A percentile compares a stretch with the other conserved stretches of the same genome.
Evolutionary conservation across 1,140 invertebrate species (phyloP).

Genomic region (Zaprionus ghesquierei): DNA sequence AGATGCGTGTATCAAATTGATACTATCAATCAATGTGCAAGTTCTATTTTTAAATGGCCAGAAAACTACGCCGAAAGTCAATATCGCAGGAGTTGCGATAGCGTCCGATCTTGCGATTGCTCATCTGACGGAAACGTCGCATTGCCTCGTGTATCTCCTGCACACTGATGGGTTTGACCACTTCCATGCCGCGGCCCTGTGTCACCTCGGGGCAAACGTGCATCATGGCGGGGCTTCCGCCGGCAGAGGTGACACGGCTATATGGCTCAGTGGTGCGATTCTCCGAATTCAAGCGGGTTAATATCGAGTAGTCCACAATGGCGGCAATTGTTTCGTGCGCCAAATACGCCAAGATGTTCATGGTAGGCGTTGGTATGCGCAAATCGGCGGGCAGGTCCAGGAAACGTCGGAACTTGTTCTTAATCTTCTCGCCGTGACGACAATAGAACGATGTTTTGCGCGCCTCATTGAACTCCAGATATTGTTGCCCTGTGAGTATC

Average conservation of each 20-base stretch:
- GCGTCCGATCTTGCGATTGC: slow-evolving; percentile 67
- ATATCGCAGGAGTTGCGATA: slow-evolving; percentile 77
- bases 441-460: slow-evolving; percentile 81
- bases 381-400: slow-evolving; percentile 73
- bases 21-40: no score
- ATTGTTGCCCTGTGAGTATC: slow-evolving; percentile 76
- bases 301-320: slow-evolving; percentile 78
- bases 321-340: slow-evolving; percentile 80
- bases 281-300: slow-evolving; percentile 73
- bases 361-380: slow-evolving; percentile 70
- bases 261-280: slow-evolving; percentile 76
- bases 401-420: slow-evolving; percentile 76
- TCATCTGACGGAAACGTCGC: slow-evolving; percentile 76
- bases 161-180: slow-evolving; percentile 77
- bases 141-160: slow-evolving; percentile 82
- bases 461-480: slow-evolving; percentile 77
- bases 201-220: slow-evolving; percentile 81
- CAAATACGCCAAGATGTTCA: slow-evolving; percentile 80
- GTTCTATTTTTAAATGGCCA: slow-evolving; percentile 63
- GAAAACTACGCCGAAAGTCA: slow-evolving; percentile 68
- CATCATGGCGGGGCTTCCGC: slow-evolving; percentile 77
- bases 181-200: slow-evolving; percentile 79
- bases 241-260: slow-evolving; percentile 76
- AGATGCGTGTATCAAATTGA: no score
- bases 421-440: slow-evolving; percentile 79